A percentile compares a stretch with the other conserved stretches of the same genome.
Evolutionary conservation across 2,113 vertebrate species (phyloP).

Genomic region (Ardeotis arabs): DNA sequence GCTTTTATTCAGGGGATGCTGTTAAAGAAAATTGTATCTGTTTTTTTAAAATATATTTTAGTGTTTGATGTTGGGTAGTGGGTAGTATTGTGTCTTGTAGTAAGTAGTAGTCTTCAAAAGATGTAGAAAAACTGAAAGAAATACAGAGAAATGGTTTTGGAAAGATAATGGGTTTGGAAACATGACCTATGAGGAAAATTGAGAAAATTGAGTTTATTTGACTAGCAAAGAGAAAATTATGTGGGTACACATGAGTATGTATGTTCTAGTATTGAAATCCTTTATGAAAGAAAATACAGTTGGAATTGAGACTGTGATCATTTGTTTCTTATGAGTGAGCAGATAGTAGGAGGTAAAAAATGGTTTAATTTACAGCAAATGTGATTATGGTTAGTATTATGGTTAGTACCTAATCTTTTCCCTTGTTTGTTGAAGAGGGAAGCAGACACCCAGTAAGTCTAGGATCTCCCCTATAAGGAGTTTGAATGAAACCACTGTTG

Average conservation of each 20-base stretch:
- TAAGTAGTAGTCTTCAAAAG: neutral
- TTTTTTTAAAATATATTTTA: neutral
- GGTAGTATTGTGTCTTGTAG: neutral
- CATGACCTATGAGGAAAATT: neutral
- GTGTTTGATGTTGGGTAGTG: neutral
- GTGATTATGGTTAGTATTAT: neutral
- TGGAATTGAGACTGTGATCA: neutral
- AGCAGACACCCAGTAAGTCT: neutral
- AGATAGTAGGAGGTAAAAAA: neutral
- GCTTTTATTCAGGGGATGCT: neutral
- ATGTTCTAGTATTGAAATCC: neutral
- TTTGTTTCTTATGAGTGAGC: neutral
- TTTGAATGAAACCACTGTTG: neutral
- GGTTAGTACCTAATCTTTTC: neutral
- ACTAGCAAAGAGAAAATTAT: neutral
- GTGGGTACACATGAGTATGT: neutral
- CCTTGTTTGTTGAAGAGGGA: neutral
- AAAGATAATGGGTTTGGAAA: neutral
- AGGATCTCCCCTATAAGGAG: neutral
- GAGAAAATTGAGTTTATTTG: neutral
- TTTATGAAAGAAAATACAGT: neutral
- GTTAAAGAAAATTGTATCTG: neutral
- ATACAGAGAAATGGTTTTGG: neutral
- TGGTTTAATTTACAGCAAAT: neutral
- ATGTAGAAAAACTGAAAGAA: neutral